Percentiles rank a stretch among this genome's conserved stretches.
These are phyloP conservation scores for Oikopleura vanhoeffeni DNA, from an alignment of 23 tunicate species.

Conservation along the genomic window DNA sequence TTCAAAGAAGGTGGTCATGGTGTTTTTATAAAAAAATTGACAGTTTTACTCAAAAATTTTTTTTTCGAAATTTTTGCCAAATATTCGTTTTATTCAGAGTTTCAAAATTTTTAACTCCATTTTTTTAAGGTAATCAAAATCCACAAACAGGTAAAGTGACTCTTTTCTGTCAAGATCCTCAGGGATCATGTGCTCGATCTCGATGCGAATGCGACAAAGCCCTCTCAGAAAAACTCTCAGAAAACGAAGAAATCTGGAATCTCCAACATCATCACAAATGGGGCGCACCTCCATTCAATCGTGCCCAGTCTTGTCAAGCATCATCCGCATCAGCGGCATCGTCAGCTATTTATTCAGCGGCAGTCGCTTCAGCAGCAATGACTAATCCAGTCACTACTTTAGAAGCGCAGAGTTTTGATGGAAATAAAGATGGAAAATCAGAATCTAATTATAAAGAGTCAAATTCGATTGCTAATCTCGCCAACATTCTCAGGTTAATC, in stretches of 20 bases:
- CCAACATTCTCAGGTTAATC: not conserved
- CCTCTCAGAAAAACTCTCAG: not conserved
- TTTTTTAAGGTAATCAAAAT: not conserved
- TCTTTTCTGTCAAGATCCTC: constrained; percentile 2
- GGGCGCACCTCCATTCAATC: not conserved
- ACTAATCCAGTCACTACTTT: not conserved
- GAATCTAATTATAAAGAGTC: not conserved
- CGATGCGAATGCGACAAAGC: constrained; percentile 15
- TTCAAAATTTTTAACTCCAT: too few species aligned
- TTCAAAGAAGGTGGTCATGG: too few species aligned
- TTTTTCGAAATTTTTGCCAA: too few species aligned
- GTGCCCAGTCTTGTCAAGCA: not conserved
- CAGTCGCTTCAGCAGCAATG: not conserved
- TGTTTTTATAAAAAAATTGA: too few species aligned
- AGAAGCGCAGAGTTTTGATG: not conserved
- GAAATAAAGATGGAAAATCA: not conserved
- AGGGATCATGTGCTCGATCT: not conserved
- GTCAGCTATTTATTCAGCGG: not conserved
- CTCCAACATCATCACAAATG: not conserved
- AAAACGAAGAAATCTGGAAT: not conserved
- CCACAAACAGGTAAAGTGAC: not conserved
- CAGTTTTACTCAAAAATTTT: too few species aligned
- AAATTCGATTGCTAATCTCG: not conserved
- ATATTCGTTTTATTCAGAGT: too few species aligned
- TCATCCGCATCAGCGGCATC: not conserved